Evolutionary conservation across 2,797 vertebrate species (phyloP), one percentile per base, ranked within the genome.

Genomic region (Danio tinwini): DNA sequence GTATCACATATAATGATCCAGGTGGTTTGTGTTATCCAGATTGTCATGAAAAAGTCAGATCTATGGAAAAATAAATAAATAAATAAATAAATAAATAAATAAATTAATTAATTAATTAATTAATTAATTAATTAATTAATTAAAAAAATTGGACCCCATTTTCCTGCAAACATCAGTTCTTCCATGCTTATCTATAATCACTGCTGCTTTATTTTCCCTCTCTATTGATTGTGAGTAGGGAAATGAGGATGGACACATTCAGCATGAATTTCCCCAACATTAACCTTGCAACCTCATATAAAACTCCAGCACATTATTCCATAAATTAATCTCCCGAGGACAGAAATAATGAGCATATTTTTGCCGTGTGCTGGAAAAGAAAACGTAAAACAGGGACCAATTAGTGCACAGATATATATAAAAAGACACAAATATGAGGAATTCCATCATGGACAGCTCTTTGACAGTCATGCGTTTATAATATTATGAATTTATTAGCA

Each of bases 331-430:
- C 49, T 71, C 14, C 59, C 86, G 83, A 87, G 76, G 29, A 67
- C 37, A 49, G 19, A 85, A 88, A 85, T 87, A 89, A 90, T 87
- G 84, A 88, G 81, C 29, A 55, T 53, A 76, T 78, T 79, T 78
- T 29, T 85, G 75, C 64, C 68, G 44, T 69, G 50, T 56, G 59
- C 42, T 45, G 55, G 19, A 62, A 82, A 72, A 65, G 78, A 72
- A 80, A 81, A 63, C 47, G 55, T 61, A 81, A 78, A 74, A 55
- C 50, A 55, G 68, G 59, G 77, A 81, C 80, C 82, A 85, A 87
- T 87, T 81, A 87, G 44, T 0, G 0, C 71, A 63, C 21, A 56
- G 40, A 71, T 1, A 47, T 53, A 67, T 49, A 11, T 52, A 14
- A 65, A 76, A 56, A 83, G 76, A 55, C 39, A 79, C 53, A 64